phyloP scores from a whole-genome alignment of 2,888 invertebrate species.

The Scaptomyza cyrtandrae region DNA sequence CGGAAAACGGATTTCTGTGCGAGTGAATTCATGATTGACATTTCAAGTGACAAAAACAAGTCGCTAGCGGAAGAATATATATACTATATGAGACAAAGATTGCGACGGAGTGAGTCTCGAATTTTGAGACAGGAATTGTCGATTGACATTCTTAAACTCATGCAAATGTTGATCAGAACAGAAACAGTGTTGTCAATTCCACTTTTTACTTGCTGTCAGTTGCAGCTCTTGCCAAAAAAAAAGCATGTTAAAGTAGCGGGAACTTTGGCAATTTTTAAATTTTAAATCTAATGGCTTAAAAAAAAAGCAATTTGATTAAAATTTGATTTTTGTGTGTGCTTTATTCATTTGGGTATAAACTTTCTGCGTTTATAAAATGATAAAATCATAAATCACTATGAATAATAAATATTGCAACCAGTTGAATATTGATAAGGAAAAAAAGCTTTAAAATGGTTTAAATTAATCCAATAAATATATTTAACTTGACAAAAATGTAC shows the following conservation, averaged over 20 bases:
- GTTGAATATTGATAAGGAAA: no score
- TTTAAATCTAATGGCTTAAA: not conserved
- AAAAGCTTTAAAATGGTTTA: not conserved
- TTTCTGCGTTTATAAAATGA: not conserved
- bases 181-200: conserved; percentile 2
- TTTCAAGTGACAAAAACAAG: conserved; percentile 45
- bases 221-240: not conserved
- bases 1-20: conserved; percentile 75
- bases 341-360: no score
- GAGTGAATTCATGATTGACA: conserved; percentile 68
- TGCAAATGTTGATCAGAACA: conserved; percentile 42
- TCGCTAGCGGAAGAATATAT: conserved; percentile 5
- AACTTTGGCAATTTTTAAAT: not conserved
- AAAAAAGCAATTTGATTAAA: not conserved
- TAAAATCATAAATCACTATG: not conserved
- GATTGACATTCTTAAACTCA: conserved; percentile 31
- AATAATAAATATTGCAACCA: not conserved
- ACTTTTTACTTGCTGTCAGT: conserved; percentile 8
- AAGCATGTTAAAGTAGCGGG: not conserved
- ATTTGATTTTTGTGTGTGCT: no score
- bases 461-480: not conserved
- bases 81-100: not conserved
- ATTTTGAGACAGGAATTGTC: conserved; percentile 1
- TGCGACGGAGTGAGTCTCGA: conserved; percentile 1
- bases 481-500: not conserved